phyloP scores from a whole-genome alignment of 2,797 vertebrate genomes.

The Clamator glandarius region DNA sequence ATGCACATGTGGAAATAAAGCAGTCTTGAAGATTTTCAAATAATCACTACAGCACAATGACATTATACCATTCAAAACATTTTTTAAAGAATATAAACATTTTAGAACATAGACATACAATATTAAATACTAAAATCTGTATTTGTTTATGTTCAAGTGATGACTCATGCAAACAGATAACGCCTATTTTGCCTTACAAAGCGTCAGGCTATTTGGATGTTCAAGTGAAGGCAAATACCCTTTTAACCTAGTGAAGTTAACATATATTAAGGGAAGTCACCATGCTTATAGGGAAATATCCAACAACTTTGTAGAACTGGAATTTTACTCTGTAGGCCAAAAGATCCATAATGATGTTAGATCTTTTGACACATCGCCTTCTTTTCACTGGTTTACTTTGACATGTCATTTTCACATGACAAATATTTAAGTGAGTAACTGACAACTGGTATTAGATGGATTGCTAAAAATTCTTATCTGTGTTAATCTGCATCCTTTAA shows the following conservation, averaged over 20 bases:
- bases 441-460: neutral
- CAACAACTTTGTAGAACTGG: neutral
- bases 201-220: neutral
- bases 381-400: neutral
- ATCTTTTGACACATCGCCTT: neutral
- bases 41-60: neutral
- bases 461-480: neutral
- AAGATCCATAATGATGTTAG: neutral
- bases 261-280: neutral
- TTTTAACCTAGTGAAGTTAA: neutral
- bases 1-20: neutral
- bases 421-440: neutral
- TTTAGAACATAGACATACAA: neutral
- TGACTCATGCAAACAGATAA: neutral
- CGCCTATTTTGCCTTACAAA: neutral
- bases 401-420: neutral
- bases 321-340: neutral
- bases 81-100: neutral
- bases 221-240: neutral
- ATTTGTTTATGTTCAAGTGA: neutral
- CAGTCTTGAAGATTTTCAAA: neutral
- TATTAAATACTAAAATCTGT: neutral
- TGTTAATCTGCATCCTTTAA: conserved; percentile 4
- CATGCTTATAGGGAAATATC: neutral
- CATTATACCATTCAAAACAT: neutral